Conservation (phyloP, 2,888 invertebrate genomes). For the Saturnia pavonia region DNA sequence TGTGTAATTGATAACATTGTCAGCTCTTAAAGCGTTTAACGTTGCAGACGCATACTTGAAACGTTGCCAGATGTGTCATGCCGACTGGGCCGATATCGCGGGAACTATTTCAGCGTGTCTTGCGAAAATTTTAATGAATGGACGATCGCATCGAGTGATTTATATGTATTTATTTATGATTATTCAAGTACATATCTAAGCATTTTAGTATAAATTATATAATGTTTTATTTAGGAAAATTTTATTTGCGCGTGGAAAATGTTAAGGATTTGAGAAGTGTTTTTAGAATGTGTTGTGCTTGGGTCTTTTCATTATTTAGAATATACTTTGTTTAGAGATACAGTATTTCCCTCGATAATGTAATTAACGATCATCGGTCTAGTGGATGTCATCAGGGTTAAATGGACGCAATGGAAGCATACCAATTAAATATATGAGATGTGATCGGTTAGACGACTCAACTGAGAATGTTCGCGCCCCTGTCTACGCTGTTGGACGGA, state of each 20-base stretch:
- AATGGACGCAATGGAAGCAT: no score
- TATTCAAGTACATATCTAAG: not conserved
- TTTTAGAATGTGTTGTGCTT: no score
- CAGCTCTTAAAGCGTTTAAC: conserved; percentile 13
- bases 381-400: no score
- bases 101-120: conserved; percentile 38
- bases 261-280: not conserved
- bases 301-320: no score
- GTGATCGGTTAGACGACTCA: no score
- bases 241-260: not conserved
- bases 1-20: conserved; percentile 4
- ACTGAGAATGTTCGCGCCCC: no score
- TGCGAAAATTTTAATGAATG: conserved; percentile 46
- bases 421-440: no score
- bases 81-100: conserved; percentile 25
- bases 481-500: no score
- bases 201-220: not conserved
- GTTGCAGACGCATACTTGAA: conserved; percentile 43
- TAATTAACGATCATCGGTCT: no score
- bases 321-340: no score
- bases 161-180: conserved; percentile 22
- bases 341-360: no score
- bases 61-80: conserved; percentile 49
- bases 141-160: conserved; percentile 25
- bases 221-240: conserved; percentile 5